Base-by-base conservation (phyloP, 2,888 invertebrate genomes). In the Eupithecia dodoneata region DNA sequence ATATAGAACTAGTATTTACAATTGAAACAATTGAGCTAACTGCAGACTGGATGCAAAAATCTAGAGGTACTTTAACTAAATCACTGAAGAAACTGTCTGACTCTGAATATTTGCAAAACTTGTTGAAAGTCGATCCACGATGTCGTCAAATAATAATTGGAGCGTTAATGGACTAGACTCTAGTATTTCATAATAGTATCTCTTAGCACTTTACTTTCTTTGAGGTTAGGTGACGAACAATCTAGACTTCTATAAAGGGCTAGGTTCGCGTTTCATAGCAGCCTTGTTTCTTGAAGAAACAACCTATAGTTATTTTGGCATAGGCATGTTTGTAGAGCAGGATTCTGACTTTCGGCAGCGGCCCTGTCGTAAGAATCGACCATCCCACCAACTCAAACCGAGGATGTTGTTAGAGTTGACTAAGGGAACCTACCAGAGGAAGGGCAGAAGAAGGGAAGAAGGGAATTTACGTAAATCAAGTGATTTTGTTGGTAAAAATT, bases 121-220 rank as follows among this genome's bases (percentile, higher is more conserved):
- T 74, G 30, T 45, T 55, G 70, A 41, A 42, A 74, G 55, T 65
- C 49, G 71, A 71, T 72, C 69, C 49, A 18, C 72, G 69, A 71
- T 73, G 72, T 73, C 74, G 18, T 52, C 71, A 52, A 49, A 71
- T 76, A 80, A 76, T 77, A 77, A 76, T 79, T 76, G 72, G 44
- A 66, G 74, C 72, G 66, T 73, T 79, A 77, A 77, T 77, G 72
- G 74, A 76, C 72, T 72, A 73, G 76, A 71, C 45, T 77, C 76
- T 79, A 77, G 42, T 74, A 73, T 78, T 80, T 76, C 80, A 73
- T 72, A 75, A 76, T 74, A 69, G 72, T 78, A 75, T 77, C 77
- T 72, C 65, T 66, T 59, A 75, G 73, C 73, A 73, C 78, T 78
- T 71, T 72, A 55, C 73, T 18, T 30, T 30, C 30, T 30, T 30